Evolutionary conservation across 2,797 vertebrate genomes (phyloP).

Genomic region (Gymnothorax javanicus): DNA sequence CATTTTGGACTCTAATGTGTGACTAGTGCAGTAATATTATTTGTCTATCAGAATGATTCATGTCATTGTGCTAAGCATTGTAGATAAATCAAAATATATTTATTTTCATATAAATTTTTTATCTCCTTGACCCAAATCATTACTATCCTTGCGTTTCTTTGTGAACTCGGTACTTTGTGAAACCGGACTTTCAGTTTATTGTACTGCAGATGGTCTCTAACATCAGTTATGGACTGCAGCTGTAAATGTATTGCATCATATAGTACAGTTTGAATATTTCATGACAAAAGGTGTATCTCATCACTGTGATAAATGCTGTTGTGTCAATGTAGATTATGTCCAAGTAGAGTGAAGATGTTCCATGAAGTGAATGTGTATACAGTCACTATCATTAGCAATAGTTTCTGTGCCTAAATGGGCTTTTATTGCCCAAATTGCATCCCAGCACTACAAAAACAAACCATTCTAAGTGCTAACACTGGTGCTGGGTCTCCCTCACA

Average conservation of each 20-base stretch:
- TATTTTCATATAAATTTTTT: background rate
- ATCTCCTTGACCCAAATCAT: background rate
- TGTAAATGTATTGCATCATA: background rate
- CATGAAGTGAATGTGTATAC: background rate
- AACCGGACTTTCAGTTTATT: background rate
- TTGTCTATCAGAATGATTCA: conserved; percentile 14
- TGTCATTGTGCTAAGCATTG: background rate
- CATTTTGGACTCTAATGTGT: conserved; percentile 36
- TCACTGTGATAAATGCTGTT: background rate
- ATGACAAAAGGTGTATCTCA: background rate
- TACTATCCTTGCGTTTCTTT: background rate
- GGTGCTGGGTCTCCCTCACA: conserved; percentile 51
- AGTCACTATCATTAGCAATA: background rate
- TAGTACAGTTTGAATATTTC: background rate
- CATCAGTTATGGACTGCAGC: background rate
- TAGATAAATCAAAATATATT: conserved; percentile 25
- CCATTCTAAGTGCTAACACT: conserved; percentile 56
- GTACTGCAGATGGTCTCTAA: background rate
- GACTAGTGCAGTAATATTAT: conserved; percentile 34
- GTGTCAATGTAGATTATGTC: background rate
- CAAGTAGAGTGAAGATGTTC: background rate
- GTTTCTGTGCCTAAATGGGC: conserved; percentile 29
- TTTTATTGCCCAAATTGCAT: conserved; percentile 45
- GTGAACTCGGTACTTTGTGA: background rate
- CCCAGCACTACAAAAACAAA: conserved; percentile 60